phyloP scores from a whole-genome alignment of 1,140 invertebrate genomes.

The Drosophila trapezifrons region DNA sequence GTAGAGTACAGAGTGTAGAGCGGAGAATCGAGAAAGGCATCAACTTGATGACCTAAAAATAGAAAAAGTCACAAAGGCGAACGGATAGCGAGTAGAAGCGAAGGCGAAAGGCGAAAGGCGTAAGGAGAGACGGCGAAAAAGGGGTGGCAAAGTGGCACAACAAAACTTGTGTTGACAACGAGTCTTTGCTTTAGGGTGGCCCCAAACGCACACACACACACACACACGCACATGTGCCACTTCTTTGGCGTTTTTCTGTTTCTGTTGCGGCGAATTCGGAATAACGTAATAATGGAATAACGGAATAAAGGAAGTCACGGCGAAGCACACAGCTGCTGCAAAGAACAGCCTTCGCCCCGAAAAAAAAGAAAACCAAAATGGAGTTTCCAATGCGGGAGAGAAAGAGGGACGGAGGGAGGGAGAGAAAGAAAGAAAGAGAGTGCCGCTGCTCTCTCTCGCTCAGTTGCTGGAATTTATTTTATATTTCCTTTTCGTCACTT shows the following conservation, averaged over 20 bases:
- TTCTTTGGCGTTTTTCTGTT: slow-evolving; percentile 16
- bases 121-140: slow-evolving; percentile 19
- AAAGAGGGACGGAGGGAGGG: background rate
- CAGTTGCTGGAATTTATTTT: slow-evolving; percentile 14
- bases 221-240: background rate
- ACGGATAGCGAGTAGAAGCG: slow-evolving; percentile 31
- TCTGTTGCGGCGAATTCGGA: slow-evolving; percentile 60
- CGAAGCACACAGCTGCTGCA: slow-evolving; percentile 32
- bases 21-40: slow-evolving; percentile 40
- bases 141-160: slow-evolving; percentile 65
- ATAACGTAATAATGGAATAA: slow-evolving; percentile 7
- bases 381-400: background rate
- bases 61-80: slow-evolving; percentile 63
- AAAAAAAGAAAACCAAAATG: slow-evolving; percentile 15
- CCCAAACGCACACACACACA: slow-evolving; percentile 2
- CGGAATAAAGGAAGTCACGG: slow-evolving; percentile 24
- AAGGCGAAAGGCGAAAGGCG: slow-evolving; percentile 8
- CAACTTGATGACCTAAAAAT: slow-evolving; percentile 78
- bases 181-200: slow-evolving; percentile 17
- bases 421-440: background rate
- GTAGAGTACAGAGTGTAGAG: background rate
- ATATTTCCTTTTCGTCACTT: slow-evolving; percentile 19
- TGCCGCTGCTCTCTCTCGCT: background rate
- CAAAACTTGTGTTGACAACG: slow-evolving; percentile 79
- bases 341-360: slow-evolving; percentile 11